These are phyloP conservation scores for Chymomyza caudatula DNA, from an alignment of 2,888 invertebrate genomes.

Conservation along the genomic window DNA sequence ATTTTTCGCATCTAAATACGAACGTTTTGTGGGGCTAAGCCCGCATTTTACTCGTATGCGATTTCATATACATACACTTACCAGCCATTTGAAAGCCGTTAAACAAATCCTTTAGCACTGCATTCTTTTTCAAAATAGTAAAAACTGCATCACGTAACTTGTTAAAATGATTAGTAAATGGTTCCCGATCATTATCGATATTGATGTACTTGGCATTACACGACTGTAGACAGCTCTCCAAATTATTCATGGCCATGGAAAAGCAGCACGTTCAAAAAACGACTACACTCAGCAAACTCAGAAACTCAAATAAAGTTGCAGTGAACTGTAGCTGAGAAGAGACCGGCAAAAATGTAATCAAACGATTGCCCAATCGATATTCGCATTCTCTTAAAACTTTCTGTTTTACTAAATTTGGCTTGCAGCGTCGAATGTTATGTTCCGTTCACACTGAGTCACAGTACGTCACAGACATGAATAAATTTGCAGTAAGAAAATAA, in stretches of 20 bases:
- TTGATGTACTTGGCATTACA: conserved; percentile 22
- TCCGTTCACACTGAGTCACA: too few relatives aligned
- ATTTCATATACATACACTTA: too few relatives aligned
- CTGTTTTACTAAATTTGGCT: too few relatives aligned
- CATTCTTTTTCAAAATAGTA: conserved; percentile 23
- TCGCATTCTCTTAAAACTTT: too few relatives aligned
- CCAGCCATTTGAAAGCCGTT: conserved; percentile 45
- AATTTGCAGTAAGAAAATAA: too few relatives aligned
- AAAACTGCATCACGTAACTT: conserved; percentile 36
- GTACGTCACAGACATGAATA: too few relatives aligned
- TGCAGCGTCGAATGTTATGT: too few relatives aligned
- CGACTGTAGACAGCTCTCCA: background rate
- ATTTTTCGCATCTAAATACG: background rate
- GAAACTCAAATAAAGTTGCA: background rate
- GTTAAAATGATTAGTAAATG: conserved; percentile 33
- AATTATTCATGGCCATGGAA: background rate
- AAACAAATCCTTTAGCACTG: conserved; percentile 32
- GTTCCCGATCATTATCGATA: conserved; percentile 22
- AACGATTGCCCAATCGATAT: too few relatives aligned
- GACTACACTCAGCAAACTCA: background rate
- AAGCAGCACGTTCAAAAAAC: background rate
- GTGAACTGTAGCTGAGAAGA: too few relatives aligned
- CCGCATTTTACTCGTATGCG: too few relatives aligned
- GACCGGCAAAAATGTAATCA: too few relatives aligned
- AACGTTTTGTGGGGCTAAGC: too few relatives aligned